Percentiles rank a stretch among this genome's conserved stretches.
Evolutionary conservation across 2,888 invertebrate genomes (phyloP).

Genomic region (Brenthis ino): DNA sequence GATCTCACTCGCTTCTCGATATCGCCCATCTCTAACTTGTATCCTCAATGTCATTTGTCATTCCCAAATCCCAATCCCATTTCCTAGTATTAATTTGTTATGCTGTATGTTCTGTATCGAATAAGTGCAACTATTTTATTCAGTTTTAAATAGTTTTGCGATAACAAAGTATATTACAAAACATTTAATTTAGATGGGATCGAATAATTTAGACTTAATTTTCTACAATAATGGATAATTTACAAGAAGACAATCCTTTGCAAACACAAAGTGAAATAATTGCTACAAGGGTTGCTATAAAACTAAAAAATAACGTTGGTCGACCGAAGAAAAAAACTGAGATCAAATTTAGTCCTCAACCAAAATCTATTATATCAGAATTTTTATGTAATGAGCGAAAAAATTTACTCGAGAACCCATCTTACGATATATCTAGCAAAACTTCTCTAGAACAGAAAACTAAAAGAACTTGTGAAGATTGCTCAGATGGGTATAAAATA

Average conservation of each 20-base stretch:
- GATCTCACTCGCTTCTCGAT: too few species aligned
- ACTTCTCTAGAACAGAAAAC: neutral
- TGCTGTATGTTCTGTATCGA: too few species aligned
- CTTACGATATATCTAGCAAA: constrained; percentile 2
- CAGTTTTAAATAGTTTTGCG: too few species aligned
- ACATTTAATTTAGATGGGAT: too few species aligned
- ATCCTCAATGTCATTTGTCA: too few species aligned
- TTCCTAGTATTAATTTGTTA: too few species aligned
- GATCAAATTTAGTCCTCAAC: constrained; percentile 60
- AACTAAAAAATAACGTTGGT: constrained; percentile 47
- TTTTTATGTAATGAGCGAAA: constrained; percentile 49
- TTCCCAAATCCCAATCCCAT: too few species aligned
- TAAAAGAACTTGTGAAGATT: constrained; percentile 19
- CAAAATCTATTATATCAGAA: constrained; percentile 63
- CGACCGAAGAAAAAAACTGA: constrained; percentile 55
- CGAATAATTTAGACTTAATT: too few species aligned
- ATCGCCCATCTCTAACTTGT: too few species aligned
- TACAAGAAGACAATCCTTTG: constrained; percentile 53
- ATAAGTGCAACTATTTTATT: too few species aligned
- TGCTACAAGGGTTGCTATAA: neutral
- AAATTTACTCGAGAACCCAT: neutral
- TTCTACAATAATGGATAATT: constrained; percentile 36
- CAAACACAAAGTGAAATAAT: constrained; percentile 34
- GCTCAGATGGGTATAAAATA: constrained; percentile 27
- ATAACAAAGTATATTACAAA: too few species aligned